Evolutionary conservation across 1,140 invertebrate genomes (phyloP).

Genomic region (Brachystomella parvula): DNA sequence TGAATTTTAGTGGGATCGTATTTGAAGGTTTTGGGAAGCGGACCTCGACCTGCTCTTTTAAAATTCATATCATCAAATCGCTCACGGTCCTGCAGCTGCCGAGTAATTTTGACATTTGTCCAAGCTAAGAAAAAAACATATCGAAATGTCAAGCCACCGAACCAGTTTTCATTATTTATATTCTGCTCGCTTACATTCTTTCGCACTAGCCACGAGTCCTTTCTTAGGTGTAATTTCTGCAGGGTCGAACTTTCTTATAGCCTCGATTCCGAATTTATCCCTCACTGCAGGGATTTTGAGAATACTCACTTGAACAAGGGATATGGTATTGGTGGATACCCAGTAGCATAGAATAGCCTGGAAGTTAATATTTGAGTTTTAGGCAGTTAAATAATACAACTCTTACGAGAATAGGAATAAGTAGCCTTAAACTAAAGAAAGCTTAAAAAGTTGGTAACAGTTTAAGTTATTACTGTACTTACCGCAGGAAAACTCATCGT

Average conservation of each 20-base stretch:
- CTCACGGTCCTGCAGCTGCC: slow-evolving; percentile 65
- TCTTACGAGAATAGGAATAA: too few species aligned
- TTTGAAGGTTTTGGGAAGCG: slow-evolving; percentile 76
- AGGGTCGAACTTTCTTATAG: slow-evolving; percentile 50
- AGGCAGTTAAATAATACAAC: too few species aligned
- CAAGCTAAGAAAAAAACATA: slow-evolving; percentile 54
- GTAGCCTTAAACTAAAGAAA: too few species aligned
- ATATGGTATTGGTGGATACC: slow-evolving; percentile 80
- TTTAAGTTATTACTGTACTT: slow-evolving; percentile 43
- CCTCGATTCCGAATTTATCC: slow-evolving; percentile 69
- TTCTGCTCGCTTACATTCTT: slow-evolving; percentile 60
- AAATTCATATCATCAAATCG: slow-evolving; percentile 69
- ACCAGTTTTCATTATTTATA: background rate
- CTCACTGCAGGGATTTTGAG: slow-evolving; percentile 66
- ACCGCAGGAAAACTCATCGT: slow-evolving; percentile 79
- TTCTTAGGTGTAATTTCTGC: slow-evolving; percentile 59
- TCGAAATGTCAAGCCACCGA: background rate
- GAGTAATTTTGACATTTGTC: slow-evolving; percentile 72
- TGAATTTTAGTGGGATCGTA: slow-evolving; percentile 63
- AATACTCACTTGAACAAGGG: slow-evolving; percentile 69
- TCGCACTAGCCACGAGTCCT: slow-evolving; percentile 66
- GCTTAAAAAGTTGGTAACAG: too few species aligned
- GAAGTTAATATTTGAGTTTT: slow-evolving; percentile 18
- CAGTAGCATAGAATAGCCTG: slow-evolving; percentile 84
- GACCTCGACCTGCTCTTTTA: slow-evolving; percentile 69